Evolutionary conservation across 1,140 invertebrate species (phyloP).

Genomic region (Apis florea): DNA sequence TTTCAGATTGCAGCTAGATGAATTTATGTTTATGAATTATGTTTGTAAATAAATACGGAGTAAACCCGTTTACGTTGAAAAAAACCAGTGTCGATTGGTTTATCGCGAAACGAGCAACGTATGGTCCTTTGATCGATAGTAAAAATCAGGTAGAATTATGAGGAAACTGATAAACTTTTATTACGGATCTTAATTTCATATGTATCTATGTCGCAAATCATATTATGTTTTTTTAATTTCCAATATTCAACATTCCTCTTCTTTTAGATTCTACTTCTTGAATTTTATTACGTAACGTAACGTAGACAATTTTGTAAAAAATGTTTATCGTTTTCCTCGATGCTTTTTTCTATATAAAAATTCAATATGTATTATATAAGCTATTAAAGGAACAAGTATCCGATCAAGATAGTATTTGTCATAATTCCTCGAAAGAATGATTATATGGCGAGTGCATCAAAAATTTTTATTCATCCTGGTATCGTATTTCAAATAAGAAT

Average conservation of each 20-base stretch:
- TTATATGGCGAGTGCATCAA: neutral
- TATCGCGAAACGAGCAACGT: neutral
- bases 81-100: conserved; percentile 18
- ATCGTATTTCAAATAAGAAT: neutral
- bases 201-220: too few relatives aligned
- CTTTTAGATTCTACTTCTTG: neutral
- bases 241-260: too few relatives aligned
- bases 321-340: neutral
- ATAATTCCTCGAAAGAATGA: neutral
- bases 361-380: too few relatives aligned
- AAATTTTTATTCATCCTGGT: neutral
- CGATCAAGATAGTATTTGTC: too few relatives aligned
- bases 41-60: conserved; percentile 1
- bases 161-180: conserved; percentile 7
- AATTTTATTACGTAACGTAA: neutral
- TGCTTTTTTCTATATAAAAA: too few relatives aligned
- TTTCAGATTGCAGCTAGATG: conserved; percentile 21
- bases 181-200: conserved; percentile 14
- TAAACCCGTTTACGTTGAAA: conserved; percentile 21
- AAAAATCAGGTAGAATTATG: conserved; percentile 7
- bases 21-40: conserved; percentile 21
- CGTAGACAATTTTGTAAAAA: neutral
- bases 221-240: too few relatives aligned
- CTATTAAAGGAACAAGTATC: too few relatives aligned
- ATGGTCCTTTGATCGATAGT: neutral